These are phyloP conservation scores for Saiga tatarica DNA, from an alignment of 2,113 vertebrate species.

Conservation along the genomic window DNA sequence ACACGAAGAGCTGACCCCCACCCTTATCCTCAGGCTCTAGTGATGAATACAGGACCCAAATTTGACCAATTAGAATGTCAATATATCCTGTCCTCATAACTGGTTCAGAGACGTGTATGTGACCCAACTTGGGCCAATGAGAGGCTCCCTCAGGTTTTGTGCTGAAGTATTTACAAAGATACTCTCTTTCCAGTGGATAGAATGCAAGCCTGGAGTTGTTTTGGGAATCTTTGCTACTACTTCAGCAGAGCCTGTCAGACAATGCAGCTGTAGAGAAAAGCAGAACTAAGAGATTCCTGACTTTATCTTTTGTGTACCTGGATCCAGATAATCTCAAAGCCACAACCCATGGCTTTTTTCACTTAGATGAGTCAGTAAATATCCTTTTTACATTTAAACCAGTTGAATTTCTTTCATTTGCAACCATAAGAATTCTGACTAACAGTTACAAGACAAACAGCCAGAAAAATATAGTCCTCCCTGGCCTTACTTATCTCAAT, in stretches of 20 bases:
- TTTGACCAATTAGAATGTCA: not conserved
- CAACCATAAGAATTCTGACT: slow-evolving; percentile 17
- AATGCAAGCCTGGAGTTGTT: not conserved
- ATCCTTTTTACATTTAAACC: not conserved
- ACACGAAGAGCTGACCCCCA: not conserved
- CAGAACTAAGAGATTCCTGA: not conserved
- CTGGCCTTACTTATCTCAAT: slow-evolving; percentile 31
- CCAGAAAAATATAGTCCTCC: slow-evolving; percentile 31
- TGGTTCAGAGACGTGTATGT: not conserved
- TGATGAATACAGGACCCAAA: not conserved
- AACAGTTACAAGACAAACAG: slow-evolving; percentile 13
- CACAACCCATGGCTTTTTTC: not conserved
- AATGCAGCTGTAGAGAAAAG: not conserved
- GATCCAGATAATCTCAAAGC: slow-evolving; percentile 3
- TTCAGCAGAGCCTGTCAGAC: not conserved
- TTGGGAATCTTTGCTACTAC: not conserved
- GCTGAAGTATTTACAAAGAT: not conserved
- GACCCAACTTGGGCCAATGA: not conserved
- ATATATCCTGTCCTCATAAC: not conserved
- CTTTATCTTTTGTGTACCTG: not conserved
- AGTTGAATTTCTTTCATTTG: slow-evolving; percentile 17
- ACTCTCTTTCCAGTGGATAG: not conserved
- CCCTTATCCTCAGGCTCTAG: not conserved
- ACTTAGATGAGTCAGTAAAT: slow-evolving; percentile 14
- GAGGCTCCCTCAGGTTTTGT: not conserved